Evolutionary conservation across 2,113 vertebrate species (phyloP), one percentile per base, ranked within the genome.

Genomic region (Pitta sordida): DNA sequence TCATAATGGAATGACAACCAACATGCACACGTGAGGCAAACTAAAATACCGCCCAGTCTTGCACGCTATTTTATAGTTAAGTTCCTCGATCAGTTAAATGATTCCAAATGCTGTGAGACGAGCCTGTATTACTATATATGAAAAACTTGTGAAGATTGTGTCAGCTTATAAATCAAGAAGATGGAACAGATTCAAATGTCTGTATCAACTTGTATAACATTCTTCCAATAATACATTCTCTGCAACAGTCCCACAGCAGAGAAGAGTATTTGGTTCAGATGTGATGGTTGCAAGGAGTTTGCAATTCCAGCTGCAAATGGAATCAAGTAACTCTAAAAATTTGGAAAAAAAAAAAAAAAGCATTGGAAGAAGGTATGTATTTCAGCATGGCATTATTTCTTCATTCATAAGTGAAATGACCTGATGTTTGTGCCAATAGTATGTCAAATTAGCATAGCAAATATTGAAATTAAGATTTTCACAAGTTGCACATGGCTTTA

Each of bases 391-490:
- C 76, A 73, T 89, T 93, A 82, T 93, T 87, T 96, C 93, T 96
- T 95, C 84, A 89, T 93, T 91, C 78, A 55, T 67, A 85, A 91
- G 49, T 3, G 26, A 90, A 86, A 93, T 0, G 13, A 96, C 70
- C 76, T 85, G 70, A 85, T 85, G 91, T 91, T 76, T 93, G 83
- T 91, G 88, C 87, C 81, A 24, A 78, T 5, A 46, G 16, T 48
- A 92, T 86, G 85, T 95, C 91, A 91, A 82, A 88, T 94, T 83
- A 95, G 68, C 71, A 88, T 62, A 88, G 67, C 3, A 88, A 95
- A 93, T 91, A 95, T 5, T 44, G 83, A 96, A 96, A 97, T 96
- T 92, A 88, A 96, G 56, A 55, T 53, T 85, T 95, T 96, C 86
- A 37, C 63, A 93, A 96, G 56, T 91, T 90, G 56, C 56, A 59